phyloP scores from a whole-genome alignment of 2,113 vertebrate genomes.

The Falcunculus frontatus region DNA sequence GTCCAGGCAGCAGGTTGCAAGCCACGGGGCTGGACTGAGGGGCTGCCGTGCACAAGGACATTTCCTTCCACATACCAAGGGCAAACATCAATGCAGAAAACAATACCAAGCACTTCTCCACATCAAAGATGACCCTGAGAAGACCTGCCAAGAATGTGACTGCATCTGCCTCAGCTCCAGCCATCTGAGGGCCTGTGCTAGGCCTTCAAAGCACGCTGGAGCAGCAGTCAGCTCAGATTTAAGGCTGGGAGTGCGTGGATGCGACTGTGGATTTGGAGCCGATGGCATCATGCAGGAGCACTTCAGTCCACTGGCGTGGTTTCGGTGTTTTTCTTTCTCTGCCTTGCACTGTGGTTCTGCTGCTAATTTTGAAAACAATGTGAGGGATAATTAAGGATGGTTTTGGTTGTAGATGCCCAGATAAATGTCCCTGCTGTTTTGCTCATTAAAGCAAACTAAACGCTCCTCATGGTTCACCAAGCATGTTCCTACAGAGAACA shows the following conservation, averaged over 20 bases:
- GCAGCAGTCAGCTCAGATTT: background rate
- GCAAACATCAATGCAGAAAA: slow-evolving; percentile 46
- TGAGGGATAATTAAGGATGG: background rate
- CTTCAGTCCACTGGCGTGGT: background rate
- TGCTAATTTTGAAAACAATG: background rate
- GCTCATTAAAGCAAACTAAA: background rate
- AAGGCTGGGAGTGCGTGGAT: background rate
- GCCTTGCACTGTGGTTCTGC: background rate
- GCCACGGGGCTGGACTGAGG: accelerated
- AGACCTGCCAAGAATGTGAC: slow-evolving; percentile 64
- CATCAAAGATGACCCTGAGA: slow-evolving; percentile 62
- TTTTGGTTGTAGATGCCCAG: background rate
- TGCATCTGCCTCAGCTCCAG: slow-evolving; percentile 45
- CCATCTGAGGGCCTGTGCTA: slow-evolving; percentile 11
- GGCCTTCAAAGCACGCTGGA: slow-evolving; percentile 23
- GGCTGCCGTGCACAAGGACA: background rate
- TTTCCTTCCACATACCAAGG: slow-evolving; percentile 9
- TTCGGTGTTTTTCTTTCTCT: background rate
- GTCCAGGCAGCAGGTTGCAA: background rate
- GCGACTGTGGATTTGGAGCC: background rate
- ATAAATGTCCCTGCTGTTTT: background rate
- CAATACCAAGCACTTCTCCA: slow-evolving; percentile 53
- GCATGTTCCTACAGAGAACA: background rate
- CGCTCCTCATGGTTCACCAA: accelerated
- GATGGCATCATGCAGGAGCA: background rate